Base-by-base conservation (phyloP, 2,113 vertebrate species). In the Paramormyrops kingsleyae region DNA sequence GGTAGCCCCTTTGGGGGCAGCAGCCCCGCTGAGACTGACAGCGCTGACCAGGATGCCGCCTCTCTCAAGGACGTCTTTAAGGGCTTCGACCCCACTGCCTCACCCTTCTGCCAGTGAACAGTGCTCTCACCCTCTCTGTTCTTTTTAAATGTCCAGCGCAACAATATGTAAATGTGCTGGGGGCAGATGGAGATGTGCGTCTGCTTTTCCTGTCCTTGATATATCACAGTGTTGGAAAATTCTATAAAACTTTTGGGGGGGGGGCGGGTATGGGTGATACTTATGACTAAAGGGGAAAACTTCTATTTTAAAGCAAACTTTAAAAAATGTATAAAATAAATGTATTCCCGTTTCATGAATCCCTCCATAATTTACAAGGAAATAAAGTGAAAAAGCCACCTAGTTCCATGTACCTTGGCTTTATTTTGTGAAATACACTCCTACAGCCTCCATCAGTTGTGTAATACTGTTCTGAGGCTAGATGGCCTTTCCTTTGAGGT, bases 61-160 rank as follows among this genome's bases (percentile, higher is more conserved):
- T 99, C 98, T 4, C 94, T 99, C 47, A 99, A 99, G 90, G 98
- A 99, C 15, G 98, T 99, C 92, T 99, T 99, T 93, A 99, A 99
- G 95, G 98, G 98, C 21, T 99, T 99, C 4, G 98, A 99, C 93
- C 98, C 98, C 89, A 99, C 98, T 0, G 98, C 98, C 0, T 99
- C 98, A 1, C 98, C 98, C 0, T 99, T 99, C 90, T 99, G 98
- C 93, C 98, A 99, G 96, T 98, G 93, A 96, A 91, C 91, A 87
- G 83, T 27, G 70, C 89, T 88, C 83, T 27, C 42, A 35, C n/a
- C 0, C 5, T 31, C 52, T 56, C 66, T n/a, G 12, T 31, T 59
- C 46, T 93, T 94, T 93, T 92, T 88, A 89, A 90, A 93, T 77
- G 42, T 92, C 89, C 91, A 90, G 24, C 52, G 44, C 35, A 66